Percentiles rank a stretch among this genome's conserved stretches.
These are phyloP conservation scores for Oithona nana DNA, from an alignment of 2,888 invertebrate species.

Conservation along the genomic window DNA sequence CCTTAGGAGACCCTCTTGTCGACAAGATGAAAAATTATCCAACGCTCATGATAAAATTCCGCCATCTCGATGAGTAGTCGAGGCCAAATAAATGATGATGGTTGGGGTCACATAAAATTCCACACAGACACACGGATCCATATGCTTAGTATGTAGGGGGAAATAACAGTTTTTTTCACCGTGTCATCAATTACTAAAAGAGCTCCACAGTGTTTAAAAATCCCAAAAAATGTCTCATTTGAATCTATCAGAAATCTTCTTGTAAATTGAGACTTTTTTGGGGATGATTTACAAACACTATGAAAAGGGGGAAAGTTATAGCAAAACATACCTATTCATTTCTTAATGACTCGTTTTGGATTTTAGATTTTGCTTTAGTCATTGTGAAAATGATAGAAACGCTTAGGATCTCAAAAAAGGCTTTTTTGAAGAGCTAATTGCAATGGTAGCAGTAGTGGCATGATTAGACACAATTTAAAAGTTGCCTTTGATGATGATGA, in stretches of 20 bases:
- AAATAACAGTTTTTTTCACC: background rate
- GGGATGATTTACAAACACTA: too few relatives aligned
- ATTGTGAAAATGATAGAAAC: too few relatives aligned
- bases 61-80: background rate
- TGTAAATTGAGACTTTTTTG: too few relatives aligned
- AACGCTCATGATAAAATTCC: background rate
- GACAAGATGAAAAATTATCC: background rate
- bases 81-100: background rate
- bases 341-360: too few relatives aligned
- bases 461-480: background rate
- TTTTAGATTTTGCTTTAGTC: too few relatives aligned
- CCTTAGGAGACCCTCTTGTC: background rate
- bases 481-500: too few relatives aligned
- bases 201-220: too few relatives aligned
- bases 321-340: too few relatives aligned
- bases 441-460: background rate
- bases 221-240: too few relatives aligned
- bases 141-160: background rate
- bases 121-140: background rate
- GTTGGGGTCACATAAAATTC: background rate
- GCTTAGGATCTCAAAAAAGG: too few relatives aligned
- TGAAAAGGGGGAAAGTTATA: too few relatives aligned
- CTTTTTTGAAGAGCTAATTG: background rate
- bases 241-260: too few relatives aligned
- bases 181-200: background rate